Base-by-base conservation (phyloP, 2,797 vertebrate genomes). In the Lagothrix lagotricha region DNA sequence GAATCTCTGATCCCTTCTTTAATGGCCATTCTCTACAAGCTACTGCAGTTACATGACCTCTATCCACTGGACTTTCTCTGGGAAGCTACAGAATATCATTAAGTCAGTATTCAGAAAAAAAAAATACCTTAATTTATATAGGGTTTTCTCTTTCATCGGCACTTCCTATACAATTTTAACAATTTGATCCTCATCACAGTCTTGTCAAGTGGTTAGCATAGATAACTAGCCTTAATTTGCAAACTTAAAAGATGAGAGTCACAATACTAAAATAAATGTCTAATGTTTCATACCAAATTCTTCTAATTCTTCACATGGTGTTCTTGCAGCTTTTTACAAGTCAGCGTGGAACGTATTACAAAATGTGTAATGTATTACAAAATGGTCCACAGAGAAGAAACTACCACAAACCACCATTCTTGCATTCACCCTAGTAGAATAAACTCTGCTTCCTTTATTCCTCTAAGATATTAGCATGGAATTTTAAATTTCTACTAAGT, bases 161-260 rank as follows among this genome's bases (percentile, higher is more conserved):
- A 57, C 12, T 54, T 79, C 12, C 13, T 48, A 22, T 39, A 41
- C 14, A 64, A 72, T 24, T 73, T 19, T 12, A 22, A 46, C 67
- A 46, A 8, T 48, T 30, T 33, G 7, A 50, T 84, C 30, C 14
- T 30, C 36, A 44, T 2, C 22, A 48, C n/a, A 67, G 7, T 3
- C 44, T 93, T 94, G 7, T 92, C 13, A 72, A 82, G 41, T 44
- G 36, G 12, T 46, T 79, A 83, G 79, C 15, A n/a, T 11, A 84
- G 88, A 48, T 54, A n/a, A 39, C 52, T 76, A 46, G 12, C 4
- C 12, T 89, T 92, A 54, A 48, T 77, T 84, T 84, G 22, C 12
- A 90, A 92, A 95, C 39, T 89, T 89, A 84, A 44, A 90, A 75
- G 33, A 44, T 79, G 67, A 81, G 64, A 81, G 76, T 90, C 77